Conservation (phyloP, 2,113 vertebrate genomes). For the Barnardius zonarius region DNA sequence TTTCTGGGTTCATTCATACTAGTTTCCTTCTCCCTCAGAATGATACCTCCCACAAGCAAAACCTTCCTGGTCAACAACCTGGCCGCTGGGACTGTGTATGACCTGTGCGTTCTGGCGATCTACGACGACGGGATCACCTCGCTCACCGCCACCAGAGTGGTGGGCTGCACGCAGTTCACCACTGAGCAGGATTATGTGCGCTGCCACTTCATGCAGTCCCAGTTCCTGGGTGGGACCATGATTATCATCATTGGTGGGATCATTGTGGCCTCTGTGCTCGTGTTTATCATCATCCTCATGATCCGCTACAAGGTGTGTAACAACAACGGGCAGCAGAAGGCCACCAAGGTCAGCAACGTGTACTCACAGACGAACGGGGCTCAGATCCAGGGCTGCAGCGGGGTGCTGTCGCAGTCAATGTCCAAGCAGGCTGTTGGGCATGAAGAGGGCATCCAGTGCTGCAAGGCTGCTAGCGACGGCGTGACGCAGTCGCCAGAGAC, state of each 20-base stretch:
- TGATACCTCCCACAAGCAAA: constrained; percentile 98
- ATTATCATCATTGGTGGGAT: constrained; percentile 99
- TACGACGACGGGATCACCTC: constrained; percentile 96
- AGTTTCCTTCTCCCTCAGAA: constrained; percentile 78
- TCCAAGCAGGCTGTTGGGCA: constrained; percentile 89
- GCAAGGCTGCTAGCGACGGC: constrained; percentile 74
- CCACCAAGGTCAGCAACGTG: constrained; percentile 87
- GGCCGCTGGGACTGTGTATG: constrained; percentile 90
- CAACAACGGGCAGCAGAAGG: constrained; percentile 85
- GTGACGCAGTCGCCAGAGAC: constrained; percentile 77
- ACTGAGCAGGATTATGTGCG: constrained; percentile 97
- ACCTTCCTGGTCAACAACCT: constrained; percentile 98
- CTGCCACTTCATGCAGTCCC: constrained; percentile 99
- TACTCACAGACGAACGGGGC: constrained; percentile 96
- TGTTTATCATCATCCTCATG: constrained; percentile 99
- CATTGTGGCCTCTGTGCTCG: constrained; percentile 94
- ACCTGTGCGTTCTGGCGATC: constrained; percentile 96
- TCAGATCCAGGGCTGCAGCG: constrained; percentile 83
- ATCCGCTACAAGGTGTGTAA: constrained; percentile 99
- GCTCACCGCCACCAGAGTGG: constrained; percentile 92
- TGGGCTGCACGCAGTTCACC: constrained; percentile 95
- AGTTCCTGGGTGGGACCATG: constrained; percentile 99
- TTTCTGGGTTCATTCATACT: background rate
- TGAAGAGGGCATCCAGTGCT: constrained; percentile 80
- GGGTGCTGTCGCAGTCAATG: constrained; percentile 78